Evolutionary conservation across 2,888 invertebrate species (phyloP), one percentile per base, ranked within the genome.

Genomic region (Heliothis peltigera): DNA sequence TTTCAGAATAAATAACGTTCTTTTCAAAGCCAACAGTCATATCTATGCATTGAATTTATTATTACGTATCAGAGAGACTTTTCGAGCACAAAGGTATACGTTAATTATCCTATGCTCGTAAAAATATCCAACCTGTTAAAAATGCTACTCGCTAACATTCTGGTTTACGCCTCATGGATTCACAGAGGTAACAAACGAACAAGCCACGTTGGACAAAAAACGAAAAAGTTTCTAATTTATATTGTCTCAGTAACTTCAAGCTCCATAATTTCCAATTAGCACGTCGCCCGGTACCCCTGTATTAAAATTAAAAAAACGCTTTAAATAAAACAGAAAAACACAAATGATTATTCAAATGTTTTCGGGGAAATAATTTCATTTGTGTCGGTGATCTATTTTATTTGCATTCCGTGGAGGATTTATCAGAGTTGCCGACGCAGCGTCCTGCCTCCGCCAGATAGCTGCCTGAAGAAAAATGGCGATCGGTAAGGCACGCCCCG

Each of bases 351-450:
- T 76, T 7, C 21, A 43, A 44, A 54, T 72, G 56, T 73, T 76
- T 59, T 76, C 59, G 18, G 64, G 56, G 21, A 57, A 70, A 71
- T 68, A 68, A 59, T 64, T 76, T 76, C 76, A 70, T 73, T 73
- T 71, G 64, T 56, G 60, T 56, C 65, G 48, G 49, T 71, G 67
- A 80, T 80, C 67, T 70, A 77, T 75, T 72, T 80, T 80, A 80
- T 89, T 90, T 87, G 84, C 84, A 90, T 90, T 88, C 86, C 63
- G 82, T 80, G 54, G 74, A 77, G 73, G 83, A 86, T 88, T 89
- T 89, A 88, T 87, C 84, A 79, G 81, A 86, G 81, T 84, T 85
- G 86, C 84, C 76, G 82, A 86, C 83, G 84, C 80, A 83, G 87
- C 87, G 82, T 83, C 84, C 87, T 88, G 85, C 83, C 72, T 57